These are phyloP conservation scores for Scolopax rusticola DNA, from an alignment of 2,797 vertebrate genomes.

Conservation along the genomic window DNA sequence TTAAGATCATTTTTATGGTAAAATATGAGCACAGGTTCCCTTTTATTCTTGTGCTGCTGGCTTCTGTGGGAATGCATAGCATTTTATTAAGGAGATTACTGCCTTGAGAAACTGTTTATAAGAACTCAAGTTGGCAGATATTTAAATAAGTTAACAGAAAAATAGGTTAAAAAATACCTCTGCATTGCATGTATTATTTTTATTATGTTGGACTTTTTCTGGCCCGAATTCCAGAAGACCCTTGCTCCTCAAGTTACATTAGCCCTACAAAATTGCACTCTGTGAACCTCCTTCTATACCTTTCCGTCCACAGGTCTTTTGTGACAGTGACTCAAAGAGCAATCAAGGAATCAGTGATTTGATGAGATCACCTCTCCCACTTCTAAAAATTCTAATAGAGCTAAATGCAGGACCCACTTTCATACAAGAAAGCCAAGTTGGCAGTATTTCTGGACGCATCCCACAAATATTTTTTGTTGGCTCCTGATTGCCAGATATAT, in stretches of 20 bases:
- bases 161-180: not conserved
- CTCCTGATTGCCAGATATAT: not conserved
- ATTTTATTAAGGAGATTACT: constrained; percentile 46
- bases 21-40: not conserved
- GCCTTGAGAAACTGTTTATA: not conserved
- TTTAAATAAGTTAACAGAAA: constrained; percentile 38
- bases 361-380: not conserved
- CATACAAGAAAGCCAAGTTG: not conserved
- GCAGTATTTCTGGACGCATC: not conserved
- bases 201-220: not conserved
- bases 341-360: not conserved
- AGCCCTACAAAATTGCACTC: not conserved
- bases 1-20: not conserved
- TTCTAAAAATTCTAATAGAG: not conserved
- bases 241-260: not conserved
- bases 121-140: constrained; percentile 12
- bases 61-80: not conserved
- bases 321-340: not conserved
- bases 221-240: not conserved
- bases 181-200: constrained; percentile 28
- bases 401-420: not conserved
- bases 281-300: not conserved
- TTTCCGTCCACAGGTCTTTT: not conserved
- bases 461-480: not conserved
- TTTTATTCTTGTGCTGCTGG: constrained; percentile 26